A percentile compares a stretch with the other conserved stretches of the same genome.
Evolutionary conservation across 2,888 invertebrate species (phyloP).

Genomic region (Liodrosophila aerea): DNA sequence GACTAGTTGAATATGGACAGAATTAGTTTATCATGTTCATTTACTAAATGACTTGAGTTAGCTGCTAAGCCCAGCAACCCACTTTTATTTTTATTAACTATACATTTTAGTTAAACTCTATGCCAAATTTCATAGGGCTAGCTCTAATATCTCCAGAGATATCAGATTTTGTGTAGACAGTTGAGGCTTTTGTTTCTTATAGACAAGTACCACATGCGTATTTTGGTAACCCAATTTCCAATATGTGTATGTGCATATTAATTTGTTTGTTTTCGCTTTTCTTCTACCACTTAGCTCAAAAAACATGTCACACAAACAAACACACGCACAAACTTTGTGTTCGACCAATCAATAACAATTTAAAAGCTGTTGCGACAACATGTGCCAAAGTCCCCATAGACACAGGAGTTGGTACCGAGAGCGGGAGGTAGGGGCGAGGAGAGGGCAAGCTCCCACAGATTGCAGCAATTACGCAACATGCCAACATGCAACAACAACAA

Average conservation of each 20-base stretch:
- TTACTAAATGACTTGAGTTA: too few relatives aligned
- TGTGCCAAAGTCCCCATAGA: constrained; percentile 55
- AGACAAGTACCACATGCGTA: background rate
- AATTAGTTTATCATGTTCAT: too few relatives aligned
- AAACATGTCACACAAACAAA: constrained; percentile 46
- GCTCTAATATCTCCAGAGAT: constrained; percentile 1
- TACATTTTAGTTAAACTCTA: background rate
- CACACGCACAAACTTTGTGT: constrained; percentile 14
- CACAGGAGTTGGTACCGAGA: constrained; percentile 31
- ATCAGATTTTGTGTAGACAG: background rate
- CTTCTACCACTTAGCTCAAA: constrained; percentile 28
- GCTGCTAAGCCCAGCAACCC: too few relatives aligned
- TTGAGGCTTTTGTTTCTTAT: background rate
- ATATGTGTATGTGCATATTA: constrained; percentile 53
- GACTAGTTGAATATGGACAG: too few relatives aligned
- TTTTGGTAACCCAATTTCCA: constrained; percentile 56
- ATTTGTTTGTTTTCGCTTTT: constrained; percentile 65
- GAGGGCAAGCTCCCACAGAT: constrained; percentile 51
- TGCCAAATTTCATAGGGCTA: constrained; percentile 7
- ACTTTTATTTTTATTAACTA: too few relatives aligned
- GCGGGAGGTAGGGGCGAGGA: background rate
- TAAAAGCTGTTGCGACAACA: constrained; percentile 76
- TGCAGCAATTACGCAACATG: constrained; percentile 76
- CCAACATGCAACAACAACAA: constrained; percentile 51
- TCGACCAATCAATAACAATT: constrained; percentile 73